Conservation (phyloP, 2,113 vertebrate genomes). For the Mormyrus iriodes region DNA sequence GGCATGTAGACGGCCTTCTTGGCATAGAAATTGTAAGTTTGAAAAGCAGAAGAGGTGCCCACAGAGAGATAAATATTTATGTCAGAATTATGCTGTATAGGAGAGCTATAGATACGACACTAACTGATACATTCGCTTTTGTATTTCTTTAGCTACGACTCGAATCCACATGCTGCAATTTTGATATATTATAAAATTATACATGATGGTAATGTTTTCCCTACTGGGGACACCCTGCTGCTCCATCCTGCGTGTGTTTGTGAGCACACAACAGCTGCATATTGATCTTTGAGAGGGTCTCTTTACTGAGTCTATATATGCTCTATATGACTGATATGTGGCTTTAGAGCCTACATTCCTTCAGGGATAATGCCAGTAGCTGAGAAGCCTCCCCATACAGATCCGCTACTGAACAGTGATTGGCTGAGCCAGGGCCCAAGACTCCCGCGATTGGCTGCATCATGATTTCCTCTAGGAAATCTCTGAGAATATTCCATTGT, state of each 20-base stretch:
- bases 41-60: background rate
- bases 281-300: background rate
- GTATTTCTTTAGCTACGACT: background rate
- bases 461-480: constrained; percentile 22
- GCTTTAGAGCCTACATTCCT: constrained; percentile 14
- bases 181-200: constrained; percentile 9
- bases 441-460: constrained; percentile 12
- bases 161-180: constrained; percentile 4
- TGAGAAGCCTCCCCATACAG: background rate
- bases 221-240: background rate
- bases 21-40: background rate
- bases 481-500: constrained; percentile 18
- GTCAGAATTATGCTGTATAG: background rate
- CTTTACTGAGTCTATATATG: background rate
- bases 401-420: background rate
- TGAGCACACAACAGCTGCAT: background rate
- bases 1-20: background rate
- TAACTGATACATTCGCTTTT: background rate
- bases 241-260: background rate
- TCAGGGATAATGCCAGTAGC: background rate
- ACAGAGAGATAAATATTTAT: background rate
- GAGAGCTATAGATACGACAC: background rate
- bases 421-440: constrained; percentile 1
- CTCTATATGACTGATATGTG: constrained; percentile 18
- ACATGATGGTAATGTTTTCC: constrained; percentile 5